phyloP scores from a whole-genome alignment of 2,888 invertebrate species.

The Xylota sylvarum region DNA sequence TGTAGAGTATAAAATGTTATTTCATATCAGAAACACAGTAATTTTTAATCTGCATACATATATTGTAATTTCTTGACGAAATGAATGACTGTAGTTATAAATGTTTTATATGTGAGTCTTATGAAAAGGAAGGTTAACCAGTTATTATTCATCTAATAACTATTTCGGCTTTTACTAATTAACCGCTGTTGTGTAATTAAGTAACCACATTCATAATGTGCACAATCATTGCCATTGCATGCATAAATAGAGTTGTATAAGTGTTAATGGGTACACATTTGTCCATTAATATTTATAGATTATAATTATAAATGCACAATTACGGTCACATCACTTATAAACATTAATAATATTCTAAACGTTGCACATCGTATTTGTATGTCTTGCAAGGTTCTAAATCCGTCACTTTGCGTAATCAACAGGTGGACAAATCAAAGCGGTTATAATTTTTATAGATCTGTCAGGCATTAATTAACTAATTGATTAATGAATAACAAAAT shows the following conservation, averaged over 20 bases:
- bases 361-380: conserved; percentile 12
- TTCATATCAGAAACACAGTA: too few species aligned
- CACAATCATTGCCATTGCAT: conserved; percentile 5
- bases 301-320: conserved; percentile 48
- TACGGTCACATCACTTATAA: conserved; percentile 41
- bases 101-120: not conserved
- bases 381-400: conserved; percentile 19
- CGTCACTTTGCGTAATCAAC: conserved; percentile 41
- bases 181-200: not conserved
- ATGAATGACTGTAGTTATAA: not conserved
- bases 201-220: not conserved
- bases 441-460: conserved; percentile 40
- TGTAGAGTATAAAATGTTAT: too few species aligned
- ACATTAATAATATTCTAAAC: conserved; percentile 9
- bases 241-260: conserved; percentile 1
- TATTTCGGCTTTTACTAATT: conserved; percentile 1
- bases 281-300: conserved; percentile 18
- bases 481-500: not conserved
- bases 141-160: conserved; percentile 3
- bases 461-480: conserved; percentile 22
- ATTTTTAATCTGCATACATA: not conserved
- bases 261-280: not conserved
- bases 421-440: conserved; percentile 49
- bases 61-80: not conserved
- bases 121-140: not conserved